Evolutionary conservation across 2,113 vertebrate genomes (phyloP), one percentile per base, ranked within the genome.

Genomic region (Ovibos moschatus): DNA sequence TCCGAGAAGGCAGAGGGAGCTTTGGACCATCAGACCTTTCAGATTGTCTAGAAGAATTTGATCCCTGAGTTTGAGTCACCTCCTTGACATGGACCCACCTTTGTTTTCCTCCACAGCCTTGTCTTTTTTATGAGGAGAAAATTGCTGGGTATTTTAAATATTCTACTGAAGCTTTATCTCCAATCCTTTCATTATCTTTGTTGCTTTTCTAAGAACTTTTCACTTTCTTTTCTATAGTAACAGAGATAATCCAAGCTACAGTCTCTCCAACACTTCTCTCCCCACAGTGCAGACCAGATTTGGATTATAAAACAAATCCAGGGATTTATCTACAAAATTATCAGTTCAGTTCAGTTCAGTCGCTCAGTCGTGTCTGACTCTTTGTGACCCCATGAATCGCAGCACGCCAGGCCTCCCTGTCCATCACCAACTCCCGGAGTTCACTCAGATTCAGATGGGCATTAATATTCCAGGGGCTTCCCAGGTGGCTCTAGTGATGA

Each of bases 291-390:
- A 58, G 79, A 67, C n/a, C 16, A 19, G n/a, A 17, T 89, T 87
- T 91, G 86, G 79, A 87, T 96, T 78, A 88, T 28, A 50, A 85
- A 60, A 93, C 95, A 97, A 96, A 96, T 95, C 86, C 92, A 90
- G 64, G 47, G 60, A 89, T 64, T 93, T 79, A 40, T 19, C 43
- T 95, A 30, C 28, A 81, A 58, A 96, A 94, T 47, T 91, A 21
- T 2, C 47, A 47, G 47, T 50, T 50, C 47, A 47, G 47, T 47
- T 47, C 47, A 50, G 47, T 50, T 13, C 47, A 50, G 47, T 50
- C 11, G 47, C 47, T 50, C 12, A 50, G 47, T 50, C 47, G 47
- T 50, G 47, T 50, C 47, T 0, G 2, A 13, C 47, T 50, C 47
- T 50, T 50, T 50, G 12, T 13, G 47, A 50, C 47, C 47, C 47